phyloP scores from a whole-genome alignment of 2,888 invertebrate genomes.

The Athetis lepigone region DNA sequence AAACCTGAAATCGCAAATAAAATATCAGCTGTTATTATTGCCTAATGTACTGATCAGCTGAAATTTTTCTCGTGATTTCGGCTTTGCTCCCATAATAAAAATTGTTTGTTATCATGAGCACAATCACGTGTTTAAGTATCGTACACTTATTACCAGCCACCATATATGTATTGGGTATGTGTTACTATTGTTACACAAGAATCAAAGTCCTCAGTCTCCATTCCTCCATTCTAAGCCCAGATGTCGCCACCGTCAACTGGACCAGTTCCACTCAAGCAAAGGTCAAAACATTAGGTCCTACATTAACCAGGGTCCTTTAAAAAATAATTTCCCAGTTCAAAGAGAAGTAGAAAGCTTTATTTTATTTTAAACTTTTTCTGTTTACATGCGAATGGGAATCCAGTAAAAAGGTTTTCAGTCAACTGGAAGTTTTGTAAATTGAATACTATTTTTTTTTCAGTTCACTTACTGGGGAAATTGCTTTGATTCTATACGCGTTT shows the following conservation, averaged over 20 bases:
- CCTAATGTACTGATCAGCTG: no score
- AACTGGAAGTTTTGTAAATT: constrained; percentile 42
- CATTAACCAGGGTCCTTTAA: constrained; percentile 44
- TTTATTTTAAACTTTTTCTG: constrained; percentile 49
- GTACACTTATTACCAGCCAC: no score
- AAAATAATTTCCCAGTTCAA: constrained; percentile 53
- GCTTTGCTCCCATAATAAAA: no score
- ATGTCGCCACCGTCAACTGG: constrained; percentile 3
- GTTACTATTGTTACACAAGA: no score
- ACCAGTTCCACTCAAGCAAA: constrained; percentile 41
- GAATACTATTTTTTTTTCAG: constrained; percentile 48
- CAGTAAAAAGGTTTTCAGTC: constrained; percentile 36
- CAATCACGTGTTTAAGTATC: no score
- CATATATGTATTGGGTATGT: no score
- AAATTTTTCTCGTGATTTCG: no score
- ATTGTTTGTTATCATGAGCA: no score
- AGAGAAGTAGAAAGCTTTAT: constrained; percentile 40
- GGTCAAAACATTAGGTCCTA: constrained; percentile 58
- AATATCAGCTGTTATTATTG: no score
- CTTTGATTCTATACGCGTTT: constrained; percentile 20
- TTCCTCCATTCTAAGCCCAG: not conserved
- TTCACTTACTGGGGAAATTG: constrained; percentile 21
- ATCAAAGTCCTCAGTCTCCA: not conserved
- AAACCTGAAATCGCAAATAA: no score
- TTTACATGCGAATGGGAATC: constrained; percentile 45